A percentile compares a stretch with the other conserved stretches of the same genome.
Evolutionary conservation across 1,140 invertebrate species (phyloP).

Genomic region (Bombus haemorrhoidalis): DNA sequence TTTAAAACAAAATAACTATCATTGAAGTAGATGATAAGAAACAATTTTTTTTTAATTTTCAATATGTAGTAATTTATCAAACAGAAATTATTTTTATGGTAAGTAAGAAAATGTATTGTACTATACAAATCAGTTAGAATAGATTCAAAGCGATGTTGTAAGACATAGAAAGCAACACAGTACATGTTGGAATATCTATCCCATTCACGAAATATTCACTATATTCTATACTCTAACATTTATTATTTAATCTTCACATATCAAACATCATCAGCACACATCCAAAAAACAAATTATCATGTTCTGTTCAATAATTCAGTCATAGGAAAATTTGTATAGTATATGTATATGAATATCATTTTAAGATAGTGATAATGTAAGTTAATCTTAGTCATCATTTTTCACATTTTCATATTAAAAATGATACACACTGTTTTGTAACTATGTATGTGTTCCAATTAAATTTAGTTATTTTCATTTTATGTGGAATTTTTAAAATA

Average conservation of each 20-base stretch:
- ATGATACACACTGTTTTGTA: slow-evolving; percentile 17
- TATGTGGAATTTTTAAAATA: slow-evolving; percentile 27
- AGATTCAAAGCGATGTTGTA: slow-evolving; percentile 1
- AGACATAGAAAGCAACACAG: slow-evolving; percentile 17
- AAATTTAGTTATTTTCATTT: slow-evolving; percentile 37
- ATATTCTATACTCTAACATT: slow-evolving; percentile 7
- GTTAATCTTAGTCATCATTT: slow-evolving; percentile 31
- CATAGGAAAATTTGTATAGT: slow-evolving; percentile 40
- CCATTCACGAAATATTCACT: slow-evolving; percentile 11
- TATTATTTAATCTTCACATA: slow-evolving; percentile 6
- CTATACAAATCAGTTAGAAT: slow-evolving; percentile 10
- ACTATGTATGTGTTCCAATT: slow-evolving; percentile 39
- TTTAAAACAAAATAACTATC: background rate
- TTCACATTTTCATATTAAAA: slow-evolving; percentile 23
- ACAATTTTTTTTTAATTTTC: background rate
- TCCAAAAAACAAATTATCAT: background rate
- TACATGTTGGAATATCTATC: background rate
- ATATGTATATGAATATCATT: slow-evolving; percentile 28
- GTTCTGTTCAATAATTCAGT: slow-evolving; percentile 25
- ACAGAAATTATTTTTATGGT: background rate
- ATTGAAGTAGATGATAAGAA: background rate
- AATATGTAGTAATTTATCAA: background rate
- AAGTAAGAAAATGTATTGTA: background rate
- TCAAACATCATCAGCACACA: background rate
- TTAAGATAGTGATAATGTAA: slow-evolving; percentile 27